phyloP scores from a whole-genome alignment of 2,797 vertebrate species.

The Alfaro cultratus region DNA sequence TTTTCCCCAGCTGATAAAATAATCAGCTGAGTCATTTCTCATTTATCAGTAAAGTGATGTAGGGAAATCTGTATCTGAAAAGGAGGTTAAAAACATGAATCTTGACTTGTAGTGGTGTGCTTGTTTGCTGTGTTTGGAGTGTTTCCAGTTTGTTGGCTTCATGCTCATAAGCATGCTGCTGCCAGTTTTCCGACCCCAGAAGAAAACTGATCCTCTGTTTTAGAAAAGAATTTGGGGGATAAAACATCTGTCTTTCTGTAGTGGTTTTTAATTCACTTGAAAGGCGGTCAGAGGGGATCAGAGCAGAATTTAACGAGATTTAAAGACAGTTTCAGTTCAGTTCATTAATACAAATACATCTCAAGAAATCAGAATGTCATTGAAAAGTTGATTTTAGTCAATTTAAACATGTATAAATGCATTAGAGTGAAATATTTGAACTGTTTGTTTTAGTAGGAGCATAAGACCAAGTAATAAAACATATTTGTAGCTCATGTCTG shows the following conservation, averaged over 20 bases:
- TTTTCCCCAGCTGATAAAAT: neutral
- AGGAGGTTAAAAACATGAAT: too few species aligned
- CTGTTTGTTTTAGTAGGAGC: neutral
- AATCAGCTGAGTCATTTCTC: neutral
- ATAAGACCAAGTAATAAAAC: neutral
- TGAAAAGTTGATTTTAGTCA: neutral
- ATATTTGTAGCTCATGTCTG: neutral
- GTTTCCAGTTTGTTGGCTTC: constrained; percentile 38
- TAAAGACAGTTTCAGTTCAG: neutral
- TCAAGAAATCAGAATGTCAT: neutral
- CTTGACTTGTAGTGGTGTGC: constrained; percentile 25
- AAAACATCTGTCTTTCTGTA: neutral
- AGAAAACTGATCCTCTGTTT: constrained; percentile 54
- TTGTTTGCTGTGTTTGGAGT: constrained; percentile 55
- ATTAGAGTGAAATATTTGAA: neutral
- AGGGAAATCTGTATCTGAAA: neutral
- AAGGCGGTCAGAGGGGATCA: neutral
- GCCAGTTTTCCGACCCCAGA: constrained; percentile 57
- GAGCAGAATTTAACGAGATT: neutral
- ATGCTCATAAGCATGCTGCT: constrained; percentile 37
- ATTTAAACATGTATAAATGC: neutral
- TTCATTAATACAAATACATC: neutral
- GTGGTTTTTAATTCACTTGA: neutral
- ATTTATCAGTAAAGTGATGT: neutral
- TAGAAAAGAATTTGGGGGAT: neutral